Conservation (phyloP, 1,140 invertebrate species). For the Phenacoccus solenopsis region DNA sequence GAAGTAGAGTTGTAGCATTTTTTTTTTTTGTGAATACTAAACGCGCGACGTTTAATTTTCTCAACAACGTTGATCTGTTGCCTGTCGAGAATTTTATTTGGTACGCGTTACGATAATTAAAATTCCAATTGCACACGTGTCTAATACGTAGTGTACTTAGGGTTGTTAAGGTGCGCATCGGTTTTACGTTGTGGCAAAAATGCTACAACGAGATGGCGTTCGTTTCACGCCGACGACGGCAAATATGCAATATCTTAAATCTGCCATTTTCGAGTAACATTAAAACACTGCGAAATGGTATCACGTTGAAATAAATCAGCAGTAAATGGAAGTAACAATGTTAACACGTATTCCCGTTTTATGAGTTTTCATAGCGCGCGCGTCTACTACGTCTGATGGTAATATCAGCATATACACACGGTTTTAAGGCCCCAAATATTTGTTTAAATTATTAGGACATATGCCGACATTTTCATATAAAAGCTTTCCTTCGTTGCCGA, state of each 20-base stretch:
- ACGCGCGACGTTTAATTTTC: no score
- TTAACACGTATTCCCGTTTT: conserved; percentile 14
- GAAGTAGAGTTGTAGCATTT: no score
- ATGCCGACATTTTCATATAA: conserved; percentile 14
- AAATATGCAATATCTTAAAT: conserved; percentile 3
- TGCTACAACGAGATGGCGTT: no score
- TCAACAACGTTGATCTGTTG: no score
- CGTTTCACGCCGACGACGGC: no score
- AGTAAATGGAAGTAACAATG: conserved; percentile 15
- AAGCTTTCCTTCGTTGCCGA: conserved; percentile 10
- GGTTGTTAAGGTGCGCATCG: background rate
- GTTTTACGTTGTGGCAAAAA: background rate
- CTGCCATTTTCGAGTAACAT: conserved; percentile 8
- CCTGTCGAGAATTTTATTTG: no score
- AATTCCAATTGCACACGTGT: background rate
- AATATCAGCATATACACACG: background rate
- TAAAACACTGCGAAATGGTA: conserved; percentile 10
- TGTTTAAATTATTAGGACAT: conserved; percentile 17
- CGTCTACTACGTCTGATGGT: background rate
- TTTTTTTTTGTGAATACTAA: no score
- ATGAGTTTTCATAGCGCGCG: conserved; percentile 12
- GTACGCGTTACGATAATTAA: background rate
- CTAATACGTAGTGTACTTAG: background rate
- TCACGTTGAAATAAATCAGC: conserved; percentile 15
- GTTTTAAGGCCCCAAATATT: conserved; percentile 11